Conservation (phyloP, 2,888 invertebrate species). For the Steinernema carpocapsae region DNA sequence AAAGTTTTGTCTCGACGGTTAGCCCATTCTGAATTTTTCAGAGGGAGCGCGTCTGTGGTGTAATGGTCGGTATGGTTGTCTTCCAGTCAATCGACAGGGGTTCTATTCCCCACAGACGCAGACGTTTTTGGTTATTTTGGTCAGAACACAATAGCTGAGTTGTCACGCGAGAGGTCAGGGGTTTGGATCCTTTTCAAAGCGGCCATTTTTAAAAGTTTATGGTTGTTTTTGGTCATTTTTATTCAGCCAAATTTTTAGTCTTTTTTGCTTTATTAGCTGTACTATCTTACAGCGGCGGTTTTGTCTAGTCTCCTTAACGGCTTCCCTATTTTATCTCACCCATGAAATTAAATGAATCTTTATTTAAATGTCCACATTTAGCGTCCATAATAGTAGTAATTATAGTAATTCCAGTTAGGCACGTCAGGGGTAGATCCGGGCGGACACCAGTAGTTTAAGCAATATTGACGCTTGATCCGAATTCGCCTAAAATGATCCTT, state of each 20-base stretch:
- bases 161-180: not conserved
- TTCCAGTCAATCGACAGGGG: constrained; percentile 20
- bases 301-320: too few relatives aligned
- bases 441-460: constrained; percentile 10
- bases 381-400: not conserved
- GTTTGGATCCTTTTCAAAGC: not conserved
- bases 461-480: constrained; percentile 1
- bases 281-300: too few relatives aligned
- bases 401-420: not conserved
- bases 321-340: too few relatives aligned
- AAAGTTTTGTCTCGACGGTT: too few relatives aligned
- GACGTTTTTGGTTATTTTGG: not conserved
- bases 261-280: too few relatives aligned
- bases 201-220: not conserved
- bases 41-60: constrained; percentile 16
- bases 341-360: not conserved
- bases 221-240: not conserved
- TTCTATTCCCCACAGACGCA: constrained; percentile 27
- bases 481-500: not conserved
- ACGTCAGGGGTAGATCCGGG: constrained; percentile 19
- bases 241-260: not conserved
- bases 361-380: not conserved
- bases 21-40: not conserved
- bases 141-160: too few relatives aligned
- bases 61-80: constrained; percentile 26